Conservation (phyloP, 2,888 invertebrate genomes). For the Agonopterix alstromeriana region DNA sequence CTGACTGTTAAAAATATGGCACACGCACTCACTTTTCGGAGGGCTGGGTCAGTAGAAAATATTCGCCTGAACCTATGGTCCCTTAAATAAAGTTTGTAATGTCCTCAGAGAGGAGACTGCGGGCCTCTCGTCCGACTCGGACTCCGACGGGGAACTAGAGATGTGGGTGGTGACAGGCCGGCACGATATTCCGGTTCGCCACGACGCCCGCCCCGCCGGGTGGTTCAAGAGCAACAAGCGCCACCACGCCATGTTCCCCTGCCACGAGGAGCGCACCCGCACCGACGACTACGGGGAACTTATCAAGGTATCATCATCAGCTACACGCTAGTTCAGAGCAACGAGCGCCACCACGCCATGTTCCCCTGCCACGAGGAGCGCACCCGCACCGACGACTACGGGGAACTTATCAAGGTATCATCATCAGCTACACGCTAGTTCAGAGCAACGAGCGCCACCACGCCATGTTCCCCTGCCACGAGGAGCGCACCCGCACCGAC, state of each 20-base stretch:
- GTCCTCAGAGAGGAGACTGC: conserved; percentile 79
- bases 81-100: not conserved
- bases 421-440: too few species aligned
- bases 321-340: too few species aligned
- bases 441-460: conserved; percentile 91
- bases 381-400: conserved; percentile 95
- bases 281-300: conserved; percentile 98
- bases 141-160: conserved; percentile 87
- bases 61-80: too few species aligned
- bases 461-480: conserved; percentile 97
- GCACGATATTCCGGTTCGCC: conserved; percentile 92
- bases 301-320: conserved; percentile 74
- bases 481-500: conserved; percentile 93
- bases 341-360: conserved; percentile 97
- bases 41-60: too few species aligned
- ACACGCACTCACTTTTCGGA: too few species aligned
- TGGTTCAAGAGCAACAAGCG: conserved; percentile 84
- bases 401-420: conserved; percentile 88
- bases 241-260: conserved; percentile 98
- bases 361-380: conserved; percentile 96
- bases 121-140: conserved; percentile 86
- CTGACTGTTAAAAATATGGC: too few species aligned
- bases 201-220: conserved; percentile 72
- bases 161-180: conserved; percentile 90
- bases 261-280: conserved; percentile 92